A percentile compares a stretch with the other conserved stretches of the same genome.
Evolutionary conservation across 2,113 vertebrate genomes (phyloP).

Genomic region (Lophotis ruficrista): DNA sequence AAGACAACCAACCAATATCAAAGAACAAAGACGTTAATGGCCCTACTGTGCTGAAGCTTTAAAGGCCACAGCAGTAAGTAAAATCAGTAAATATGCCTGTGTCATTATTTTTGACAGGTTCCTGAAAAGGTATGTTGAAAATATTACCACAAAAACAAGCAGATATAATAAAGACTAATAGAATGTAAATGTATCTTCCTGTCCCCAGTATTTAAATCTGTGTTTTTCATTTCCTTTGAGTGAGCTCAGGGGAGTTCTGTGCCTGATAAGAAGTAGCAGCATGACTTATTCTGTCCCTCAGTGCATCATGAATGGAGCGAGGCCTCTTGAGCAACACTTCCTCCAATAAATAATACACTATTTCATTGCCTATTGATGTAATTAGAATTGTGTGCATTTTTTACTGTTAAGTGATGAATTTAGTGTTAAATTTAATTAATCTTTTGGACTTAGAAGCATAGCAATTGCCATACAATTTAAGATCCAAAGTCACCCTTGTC

Average conservation of each 20-base stretch:
- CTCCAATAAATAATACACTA: neutral
- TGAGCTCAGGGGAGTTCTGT: neutral
- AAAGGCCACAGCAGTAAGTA: neutral
- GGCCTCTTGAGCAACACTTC: neutral
- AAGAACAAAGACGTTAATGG: neutral
- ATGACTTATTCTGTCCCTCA: neutral
- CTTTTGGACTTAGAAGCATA: neutral
- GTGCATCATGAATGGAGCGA: neutral
- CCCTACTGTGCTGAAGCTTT: neutral
- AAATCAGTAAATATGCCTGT: neutral
- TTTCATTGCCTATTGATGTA: neutral
- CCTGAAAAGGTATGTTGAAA: neutral
- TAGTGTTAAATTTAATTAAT: neutral
- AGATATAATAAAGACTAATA: neutral
- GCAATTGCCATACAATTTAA: neutral
- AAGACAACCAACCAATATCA: neutral
- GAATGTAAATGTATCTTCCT: neutral
- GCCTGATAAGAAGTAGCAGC: neutral
- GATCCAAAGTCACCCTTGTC: neutral
- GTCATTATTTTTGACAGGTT: neutral
- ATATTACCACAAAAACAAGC: neutral
- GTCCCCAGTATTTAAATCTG: neutral
- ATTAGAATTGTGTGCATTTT: neutral
- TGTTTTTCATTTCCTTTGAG: constrained; percentile 46
- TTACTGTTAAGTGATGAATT: neutral